phyloP scores from a whole-genome alignment of 1,140 invertebrate genomes.

The Phocides pigmalion region DNA sequence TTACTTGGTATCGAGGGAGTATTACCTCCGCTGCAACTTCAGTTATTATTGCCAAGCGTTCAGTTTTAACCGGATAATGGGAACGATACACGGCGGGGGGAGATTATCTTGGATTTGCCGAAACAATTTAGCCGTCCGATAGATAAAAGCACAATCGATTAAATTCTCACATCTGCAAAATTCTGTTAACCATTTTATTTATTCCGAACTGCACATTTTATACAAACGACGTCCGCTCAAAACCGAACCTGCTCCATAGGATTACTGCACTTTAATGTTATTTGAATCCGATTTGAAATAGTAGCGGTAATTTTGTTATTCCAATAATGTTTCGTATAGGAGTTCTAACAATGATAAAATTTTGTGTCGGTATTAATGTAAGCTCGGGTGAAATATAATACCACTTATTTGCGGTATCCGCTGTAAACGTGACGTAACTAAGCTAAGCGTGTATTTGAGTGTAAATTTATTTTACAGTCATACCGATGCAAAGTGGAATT shows the following conservation, averaged over 20 bases:
- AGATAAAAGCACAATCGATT: conserved; percentile 70
- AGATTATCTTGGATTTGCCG: conserved; percentile 76
- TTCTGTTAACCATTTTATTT: conserved; percentile 52
- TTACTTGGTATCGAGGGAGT: conserved; percentile 25
- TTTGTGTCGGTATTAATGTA: conserved; percentile 48
- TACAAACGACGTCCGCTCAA: conserved; percentile 30
- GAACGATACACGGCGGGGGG: conserved; percentile 59
- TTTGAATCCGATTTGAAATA: conserved; percentile 63
- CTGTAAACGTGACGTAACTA: conserved; percentile 17
- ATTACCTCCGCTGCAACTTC: conserved; percentile 46
- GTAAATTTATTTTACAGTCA: conserved; percentile 25
- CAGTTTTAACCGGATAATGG: conserved; percentile 73
- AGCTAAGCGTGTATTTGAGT: conserved; percentile 16
- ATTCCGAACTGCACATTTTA: conserved; percentile 37
- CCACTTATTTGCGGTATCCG: conserved; percentile 32
- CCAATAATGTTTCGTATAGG: conserved; percentile 54
- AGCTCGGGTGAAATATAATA: conserved; percentile 28
- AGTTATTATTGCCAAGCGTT: conserved; percentile 70
- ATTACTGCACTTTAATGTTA: conserved; percentile 68
- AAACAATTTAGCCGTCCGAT: conserved; percentile 66
- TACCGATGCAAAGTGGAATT: neutral
- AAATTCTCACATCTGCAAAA: conserved; percentile 51
- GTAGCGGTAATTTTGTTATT: conserved; percentile 54
- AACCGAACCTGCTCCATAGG: conserved; percentile 59
- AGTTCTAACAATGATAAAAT: conserved; percentile 59